Conservation (phyloP, 2,113 vertebrate genomes). For the Cephalopholis sonnerati region DNA sequence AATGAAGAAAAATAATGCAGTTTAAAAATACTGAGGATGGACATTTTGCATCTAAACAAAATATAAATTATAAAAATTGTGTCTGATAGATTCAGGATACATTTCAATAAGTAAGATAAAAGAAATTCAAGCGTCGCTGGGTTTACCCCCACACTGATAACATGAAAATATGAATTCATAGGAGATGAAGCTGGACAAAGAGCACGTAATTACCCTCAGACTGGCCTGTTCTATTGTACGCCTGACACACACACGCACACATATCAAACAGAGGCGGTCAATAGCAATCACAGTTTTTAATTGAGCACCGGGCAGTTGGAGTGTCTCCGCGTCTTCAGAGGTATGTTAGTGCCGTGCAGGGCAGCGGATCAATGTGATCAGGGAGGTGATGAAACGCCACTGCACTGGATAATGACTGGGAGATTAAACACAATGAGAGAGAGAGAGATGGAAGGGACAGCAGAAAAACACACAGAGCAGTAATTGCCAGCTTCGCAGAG, state of each 20-base stretch:
- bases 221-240: background rate
- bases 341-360: background rate
- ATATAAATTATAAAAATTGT: too few relatives aligned
- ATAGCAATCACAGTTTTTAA: slow-evolving; percentile 36
- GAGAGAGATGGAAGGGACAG: background rate
- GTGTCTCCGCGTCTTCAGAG: background rate
- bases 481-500: slow-evolving; percentile 1
- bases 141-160: background rate
- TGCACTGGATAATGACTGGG: slow-evolving; percentile 32
- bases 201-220: background rate
- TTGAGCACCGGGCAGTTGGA: slow-evolving; percentile 8
- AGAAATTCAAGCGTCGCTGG: too few relatives aligned
- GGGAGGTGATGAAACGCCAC: slow-evolving; percentile 35
- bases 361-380: slow-evolving; percentile 20
- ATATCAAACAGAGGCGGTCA: slow-evolving; percentile 3
- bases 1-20: too few relatives aligned
- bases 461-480: background rate
- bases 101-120: too few relatives aligned
- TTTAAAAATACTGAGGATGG: too few relatives aligned
- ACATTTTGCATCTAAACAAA: too few relatives aligned
- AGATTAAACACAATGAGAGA: slow-evolving; percentile 10
- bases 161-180: background rate
- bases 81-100: too few relatives aligned
- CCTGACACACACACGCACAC: background rate
- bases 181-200: background rate